phyloP scores from a whole-genome alignment of 2,113 vertebrate species.

The Isurus oxyrinchus region DNA sequence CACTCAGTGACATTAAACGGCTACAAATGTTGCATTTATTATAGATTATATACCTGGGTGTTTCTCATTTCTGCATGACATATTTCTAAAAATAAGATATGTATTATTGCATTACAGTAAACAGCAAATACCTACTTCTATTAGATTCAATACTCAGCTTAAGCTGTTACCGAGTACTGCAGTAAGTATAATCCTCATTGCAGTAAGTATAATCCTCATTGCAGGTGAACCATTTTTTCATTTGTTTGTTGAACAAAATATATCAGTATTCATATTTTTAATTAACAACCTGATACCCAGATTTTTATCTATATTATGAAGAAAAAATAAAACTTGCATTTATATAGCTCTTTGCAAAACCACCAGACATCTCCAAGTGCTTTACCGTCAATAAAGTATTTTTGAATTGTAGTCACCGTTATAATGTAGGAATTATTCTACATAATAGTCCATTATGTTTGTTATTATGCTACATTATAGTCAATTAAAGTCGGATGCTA shows the following conservation, averaged over 20 bases:
- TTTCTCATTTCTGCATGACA: neutral
- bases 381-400: neutral
- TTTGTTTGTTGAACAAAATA: neutral
- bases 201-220: too few species aligned
- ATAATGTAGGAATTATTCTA: neutral
- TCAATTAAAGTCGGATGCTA: neutral
- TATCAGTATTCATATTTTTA: neutral
- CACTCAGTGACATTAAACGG: neutral
- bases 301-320: neutral
- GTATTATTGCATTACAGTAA: neutral
- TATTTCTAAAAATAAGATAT: neutral
- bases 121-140: neutral
- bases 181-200: neutral
- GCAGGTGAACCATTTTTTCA: neutral
- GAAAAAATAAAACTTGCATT: neutral
- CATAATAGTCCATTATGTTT: too few species aligned
- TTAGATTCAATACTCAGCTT: neutral
- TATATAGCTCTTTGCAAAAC: neutral
- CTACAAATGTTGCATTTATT: neutral
- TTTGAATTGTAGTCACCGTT: neutral
- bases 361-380: neutral
- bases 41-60: neutral
- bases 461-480: neutral
- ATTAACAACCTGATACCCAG: neutral
- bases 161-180: neutral